phyloP scores from a whole-genome alignment of 2,888 invertebrate genomes.

The Hedychridium roseum region DNA sequence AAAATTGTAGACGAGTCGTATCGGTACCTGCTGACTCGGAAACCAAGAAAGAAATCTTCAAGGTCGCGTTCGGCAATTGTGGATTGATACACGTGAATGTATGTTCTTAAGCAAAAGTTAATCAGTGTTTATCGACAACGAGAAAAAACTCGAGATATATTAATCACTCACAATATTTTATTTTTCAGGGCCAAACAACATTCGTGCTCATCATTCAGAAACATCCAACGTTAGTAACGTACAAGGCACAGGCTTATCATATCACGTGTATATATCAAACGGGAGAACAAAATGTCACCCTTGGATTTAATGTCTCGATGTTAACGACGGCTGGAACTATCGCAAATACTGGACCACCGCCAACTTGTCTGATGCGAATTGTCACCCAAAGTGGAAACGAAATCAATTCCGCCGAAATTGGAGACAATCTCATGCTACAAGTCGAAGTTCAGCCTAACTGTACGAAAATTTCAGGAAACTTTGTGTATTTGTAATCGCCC shows the following conservation, averaged over 20 bases:
- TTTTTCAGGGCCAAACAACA: conserved; percentile 81
- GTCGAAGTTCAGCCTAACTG: conserved; percentile 81
- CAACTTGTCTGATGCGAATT: conserved; percentile 91
- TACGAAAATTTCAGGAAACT: no score
- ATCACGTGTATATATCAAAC: conserved; percentile 95
- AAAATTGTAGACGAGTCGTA: conserved; percentile 84
- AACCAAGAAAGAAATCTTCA: conserved; percentile 73
- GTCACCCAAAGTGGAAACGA: conserved; percentile 86
- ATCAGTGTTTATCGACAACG: no score
- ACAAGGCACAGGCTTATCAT: conserved; percentile 94
- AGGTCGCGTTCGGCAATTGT: conserved; percentile 90
- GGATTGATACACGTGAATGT: conserved; percentile 91
- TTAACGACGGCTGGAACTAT: conserved; percentile 94
- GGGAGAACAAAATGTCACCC: conserved; percentile 89
- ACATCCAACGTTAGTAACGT: conserved; percentile 94
- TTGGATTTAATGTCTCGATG: conserved; percentile 96
- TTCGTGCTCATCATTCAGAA: conserved; percentile 95
- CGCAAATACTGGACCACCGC: conserved; percentile 93
- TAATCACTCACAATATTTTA: no score
- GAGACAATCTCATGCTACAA: conserved; percentile 86
- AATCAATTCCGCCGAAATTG: conserved; percentile 91
- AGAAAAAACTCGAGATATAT: no score
- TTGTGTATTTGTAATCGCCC: no score
- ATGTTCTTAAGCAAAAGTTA: no score
- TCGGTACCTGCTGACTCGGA: conserved; percentile 75